Evolutionary conservation across 1,140 invertebrate genomes (phyloP), one percentile per base, ranked within the genome.

Genomic region (Diachasmimorpha longicaudata): DNA sequence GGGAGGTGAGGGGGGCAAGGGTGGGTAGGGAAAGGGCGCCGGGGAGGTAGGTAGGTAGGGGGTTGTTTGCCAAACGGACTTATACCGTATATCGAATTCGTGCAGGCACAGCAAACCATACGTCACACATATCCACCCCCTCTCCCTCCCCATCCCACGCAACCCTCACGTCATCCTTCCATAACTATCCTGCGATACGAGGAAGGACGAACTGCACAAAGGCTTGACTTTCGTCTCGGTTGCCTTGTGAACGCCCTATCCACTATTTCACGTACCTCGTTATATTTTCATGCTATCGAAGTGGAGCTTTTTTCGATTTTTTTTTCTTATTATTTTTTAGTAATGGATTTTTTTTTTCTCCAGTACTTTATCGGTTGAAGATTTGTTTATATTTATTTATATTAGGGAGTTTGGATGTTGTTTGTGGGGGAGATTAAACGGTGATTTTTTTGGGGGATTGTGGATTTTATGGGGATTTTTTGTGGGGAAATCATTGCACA

Each of bases 161-260:
- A 13, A 0, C 21, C 58, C 58, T 63, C 58, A 0, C 48, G 14
- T 52, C 48, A 16, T 52, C 48, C 58, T 63, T 63, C 58, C 58
- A 52, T 63, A 63, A 63, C 58, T 63, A 63, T 63, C 58, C 23
- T 63, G 14, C 58, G 23, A 25, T 31, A 25, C 58, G 58, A 31
- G 58, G 14, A 63, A 63, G 21, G 10, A 63, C 23, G 4, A 3
- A 63, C 6, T 16, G 58, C 58, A 63, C 58, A 75, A 75, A 75
- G 44, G 48, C 72, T 70, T 70, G 68, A 70, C 68, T 70, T 70
- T 63, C 68, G 73, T 68, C 67, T 63, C 46, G 25, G 44, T 71
- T 36, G 46, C 70, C 23, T 25, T 74, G 72, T 39, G 9, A 21
- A 44, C 46, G 25, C 73, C 68, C 44, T 63, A 63, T 25, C 58